A percentile compares a stretch with the other conserved stretches of the same genome.
These are phyloP conservation scores for Ophion obscuratus DNA, from an alignment of 2,888 invertebrate species.

Conservation along the genomic window DNA sequence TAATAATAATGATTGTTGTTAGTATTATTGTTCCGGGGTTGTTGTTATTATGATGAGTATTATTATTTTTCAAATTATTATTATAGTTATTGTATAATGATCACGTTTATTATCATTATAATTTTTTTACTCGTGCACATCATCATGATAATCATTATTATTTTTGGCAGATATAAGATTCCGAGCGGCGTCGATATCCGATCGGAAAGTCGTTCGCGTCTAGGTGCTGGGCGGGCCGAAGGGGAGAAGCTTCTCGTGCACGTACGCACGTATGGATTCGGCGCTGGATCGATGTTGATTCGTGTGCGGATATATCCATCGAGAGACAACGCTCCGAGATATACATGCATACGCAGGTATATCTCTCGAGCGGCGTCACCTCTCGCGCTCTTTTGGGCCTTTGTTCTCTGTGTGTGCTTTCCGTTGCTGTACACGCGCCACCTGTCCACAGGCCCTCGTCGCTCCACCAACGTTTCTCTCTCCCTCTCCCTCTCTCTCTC, in stretches of 20 bases:
- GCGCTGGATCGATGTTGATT: constrained; percentile 52
- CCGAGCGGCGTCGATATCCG: constrained; percentile 27
- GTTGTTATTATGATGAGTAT: too few species aligned
- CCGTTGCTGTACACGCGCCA: constrained; percentile 32
- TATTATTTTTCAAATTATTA: background rate
- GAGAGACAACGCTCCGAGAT: constrained; percentile 21
- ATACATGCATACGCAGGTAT: background rate
- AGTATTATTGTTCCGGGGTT: too few species aligned
- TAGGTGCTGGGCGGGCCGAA: constrained; percentile 3
- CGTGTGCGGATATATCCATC: constrained; percentile 34
- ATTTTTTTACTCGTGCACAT: background rate
- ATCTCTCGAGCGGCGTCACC: constrained; percentile 31
- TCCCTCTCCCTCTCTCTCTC: too few species aligned
- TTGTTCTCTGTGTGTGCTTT: background rate
- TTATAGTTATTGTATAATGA: background rate
- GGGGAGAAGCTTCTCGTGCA: background rate
- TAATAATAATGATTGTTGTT: too few species aligned
- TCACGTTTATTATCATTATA: background rate
- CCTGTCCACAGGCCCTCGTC: constrained; percentile 55
- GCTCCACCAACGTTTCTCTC: background rate
- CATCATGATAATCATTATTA: too few species aligned
- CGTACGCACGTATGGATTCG: constrained; percentile 12
- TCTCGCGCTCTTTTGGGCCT: background rate
- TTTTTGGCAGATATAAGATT: background rate
- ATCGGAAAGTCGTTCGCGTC: constrained; percentile 51